These are phyloP conservation scores for Entelurus aequoreus DNA, from an alignment of 2,113 vertebrate genomes.

Conservation along the genomic window DNA sequence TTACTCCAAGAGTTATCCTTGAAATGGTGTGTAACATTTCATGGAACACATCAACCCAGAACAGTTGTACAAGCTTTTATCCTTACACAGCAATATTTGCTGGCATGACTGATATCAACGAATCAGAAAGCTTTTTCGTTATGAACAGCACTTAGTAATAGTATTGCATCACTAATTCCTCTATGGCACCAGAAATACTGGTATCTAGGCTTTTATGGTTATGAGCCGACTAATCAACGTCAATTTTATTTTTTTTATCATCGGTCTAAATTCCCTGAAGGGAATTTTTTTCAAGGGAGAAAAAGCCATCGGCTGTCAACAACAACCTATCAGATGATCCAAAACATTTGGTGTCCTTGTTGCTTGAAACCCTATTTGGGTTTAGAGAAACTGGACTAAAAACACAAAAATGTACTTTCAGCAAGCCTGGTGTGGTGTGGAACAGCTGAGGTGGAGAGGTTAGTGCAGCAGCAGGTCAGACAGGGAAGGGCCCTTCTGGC, in stretches of 20 bases:
- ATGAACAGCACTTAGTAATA: constrained; percentile 5
- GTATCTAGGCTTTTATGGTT: neutral
- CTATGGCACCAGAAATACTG: neutral
- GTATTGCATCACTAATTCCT: constrained; percentile 10
- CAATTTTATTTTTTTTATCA: neutral
- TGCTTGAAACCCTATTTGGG: neutral
- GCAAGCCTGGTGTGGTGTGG: neutral
- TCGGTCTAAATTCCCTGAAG: no score
- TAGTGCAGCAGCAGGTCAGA: constrained; percentile 47
- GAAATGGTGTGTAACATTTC: constrained; percentile 35
- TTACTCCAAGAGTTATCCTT: constrained; percentile 26
- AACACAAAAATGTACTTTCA: neutral
- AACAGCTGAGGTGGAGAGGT: constrained; percentile 54
- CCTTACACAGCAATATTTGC: constrained; percentile 11
- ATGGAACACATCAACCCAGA: constrained; percentile 11
- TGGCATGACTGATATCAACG: constrained; percentile 15
- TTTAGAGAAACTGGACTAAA: neutral
- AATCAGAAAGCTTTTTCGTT: constrained; percentile 30
- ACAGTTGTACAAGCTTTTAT: constrained; percentile 26
- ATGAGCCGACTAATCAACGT: neutral
- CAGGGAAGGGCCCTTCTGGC: constrained; percentile 46
- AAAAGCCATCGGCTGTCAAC: neutral
- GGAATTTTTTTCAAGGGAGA: no score
- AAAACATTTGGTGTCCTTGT: neutral
- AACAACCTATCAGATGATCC: neutral